phyloP scores from a whole-genome alignment of 2,888 invertebrate genomes.

The Aleiodes alternator region DNA sequence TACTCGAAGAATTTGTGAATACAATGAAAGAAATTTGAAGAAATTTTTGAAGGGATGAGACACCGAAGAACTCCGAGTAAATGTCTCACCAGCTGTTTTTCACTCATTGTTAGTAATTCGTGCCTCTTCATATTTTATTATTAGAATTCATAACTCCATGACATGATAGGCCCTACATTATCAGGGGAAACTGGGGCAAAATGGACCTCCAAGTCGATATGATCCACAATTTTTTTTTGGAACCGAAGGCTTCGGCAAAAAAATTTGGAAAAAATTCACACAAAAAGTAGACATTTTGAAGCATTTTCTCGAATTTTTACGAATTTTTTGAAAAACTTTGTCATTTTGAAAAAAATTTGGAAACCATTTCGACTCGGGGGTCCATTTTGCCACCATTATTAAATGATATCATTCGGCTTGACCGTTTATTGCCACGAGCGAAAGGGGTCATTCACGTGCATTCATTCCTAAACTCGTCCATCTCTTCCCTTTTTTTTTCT shows the following conservation, averaged over 20 bases:
- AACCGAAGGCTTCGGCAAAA: too few species aligned
- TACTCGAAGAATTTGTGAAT: neutral
- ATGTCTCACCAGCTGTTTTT: neutral
- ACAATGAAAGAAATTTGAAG: neutral
- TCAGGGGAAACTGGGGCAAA: neutral
- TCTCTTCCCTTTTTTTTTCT: neutral
- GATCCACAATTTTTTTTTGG: too few species aligned
- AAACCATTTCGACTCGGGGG: too few species aligned
- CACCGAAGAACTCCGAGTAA: neutral
- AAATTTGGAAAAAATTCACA: too few species aligned
- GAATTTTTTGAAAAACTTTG: too few species aligned
- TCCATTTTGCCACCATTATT: too few species aligned
- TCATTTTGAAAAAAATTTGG: too few species aligned
- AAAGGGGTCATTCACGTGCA: slow-evolving; percentile 15
- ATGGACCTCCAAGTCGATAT: too few species aligned
- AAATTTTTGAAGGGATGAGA: neutral
- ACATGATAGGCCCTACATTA: neutral
- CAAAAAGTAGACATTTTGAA: too few species aligned
- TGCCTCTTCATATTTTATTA: slow-evolving; percentile 25
- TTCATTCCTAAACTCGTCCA: slow-evolving; percentile 8
- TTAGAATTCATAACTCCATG: slow-evolving; percentile 32
- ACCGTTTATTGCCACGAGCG: slow-evolving; percentile 4
- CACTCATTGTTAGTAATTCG: neutral
- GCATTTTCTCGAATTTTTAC: too few species aligned
- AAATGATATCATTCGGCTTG: neutral